phyloP scores from a whole-genome alignment of 2,888 invertebrate genomes.

The Fragum fragum region DNA sequence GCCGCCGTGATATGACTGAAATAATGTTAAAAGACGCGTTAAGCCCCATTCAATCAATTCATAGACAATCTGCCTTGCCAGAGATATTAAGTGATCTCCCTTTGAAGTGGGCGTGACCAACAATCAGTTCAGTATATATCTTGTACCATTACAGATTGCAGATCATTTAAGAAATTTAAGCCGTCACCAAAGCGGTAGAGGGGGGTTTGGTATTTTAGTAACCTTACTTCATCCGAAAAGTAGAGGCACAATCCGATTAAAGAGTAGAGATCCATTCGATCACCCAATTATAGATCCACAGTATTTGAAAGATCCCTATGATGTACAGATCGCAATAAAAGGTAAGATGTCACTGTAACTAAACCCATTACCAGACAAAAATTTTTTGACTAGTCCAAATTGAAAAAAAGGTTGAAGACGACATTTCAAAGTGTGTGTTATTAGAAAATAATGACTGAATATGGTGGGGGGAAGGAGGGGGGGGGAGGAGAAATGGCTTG shows the following conservation, averaged over 20 bases:
- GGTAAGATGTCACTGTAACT: not conserved
- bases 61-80: too few species aligned
- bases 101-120: too few species aligned
- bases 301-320: constrained; percentile 14
- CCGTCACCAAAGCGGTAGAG: not conserved
- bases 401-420: too few species aligned
- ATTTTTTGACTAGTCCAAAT: not conserved
- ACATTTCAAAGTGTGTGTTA: too few species aligned
- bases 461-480: too few species aligned
- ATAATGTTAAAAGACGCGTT: too few species aligned
- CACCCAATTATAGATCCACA: constrained; percentile 5
- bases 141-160: not conserved
- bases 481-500: too few species aligned
- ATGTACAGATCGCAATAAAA: constrained; percentile 7
- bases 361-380: not conserved
- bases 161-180: not conserved
- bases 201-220: constrained; percentile 5
- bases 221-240: constrained; percentile 18
- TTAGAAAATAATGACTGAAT: too few species aligned
- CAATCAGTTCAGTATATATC: too few species aligned
- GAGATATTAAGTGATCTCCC: too few species aligned
- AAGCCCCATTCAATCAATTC: too few species aligned
- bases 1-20: too few species aligned
- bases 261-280: constrained; percentile 17
- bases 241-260: constrained; percentile 15